Conservation (phyloP, 2,888 invertebrate genomes). For the Lochmaea crataegi region DNA sequence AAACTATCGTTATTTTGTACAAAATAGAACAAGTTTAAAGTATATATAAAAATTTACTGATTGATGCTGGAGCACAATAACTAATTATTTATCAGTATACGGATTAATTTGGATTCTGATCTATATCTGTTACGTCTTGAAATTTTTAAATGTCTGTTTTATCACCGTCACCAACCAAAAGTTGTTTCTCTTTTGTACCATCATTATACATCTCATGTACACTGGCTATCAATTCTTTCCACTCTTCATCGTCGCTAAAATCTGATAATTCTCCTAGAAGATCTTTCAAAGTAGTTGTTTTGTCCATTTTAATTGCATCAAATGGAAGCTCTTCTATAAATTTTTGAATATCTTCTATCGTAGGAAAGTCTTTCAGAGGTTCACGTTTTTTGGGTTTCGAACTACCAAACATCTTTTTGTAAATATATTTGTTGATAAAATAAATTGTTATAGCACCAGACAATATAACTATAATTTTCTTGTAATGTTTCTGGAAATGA, state of each 20-base stretch:
- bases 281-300: slow-evolving; percentile 53
- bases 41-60: no score
- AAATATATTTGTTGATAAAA: slow-evolving; percentile 40
- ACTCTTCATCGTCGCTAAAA: slow-evolving; percentile 58
- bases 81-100: neutral
- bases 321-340: slow-evolving; percentile 57
- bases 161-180: neutral
- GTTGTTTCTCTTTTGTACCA: neutral
- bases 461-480: slow-evolving; percentile 44
- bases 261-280: slow-evolving; percentile 56
- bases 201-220: slow-evolving; percentile 59
- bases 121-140: neutral
- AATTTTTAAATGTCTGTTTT: neutral
- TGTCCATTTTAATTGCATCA: slow-evolving; percentile 51
- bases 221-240: slow-evolving; percentile 57
- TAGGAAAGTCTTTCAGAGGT: slow-evolving; percentile 53
- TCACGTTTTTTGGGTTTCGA: slow-evolving; percentile 42
- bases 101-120: neutral
- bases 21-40: no score
- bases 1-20: no score
- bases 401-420: slow-evolving; percentile 38
- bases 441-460: slow-evolving; percentile 44
- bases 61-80: neutral
- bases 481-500: slow-evolving; percentile 43
- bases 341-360: slow-evolving; percentile 55